Base-by-base conservation (phyloP, 2,888 invertebrate species). In the Coelogynopora nodosa region DNA sequence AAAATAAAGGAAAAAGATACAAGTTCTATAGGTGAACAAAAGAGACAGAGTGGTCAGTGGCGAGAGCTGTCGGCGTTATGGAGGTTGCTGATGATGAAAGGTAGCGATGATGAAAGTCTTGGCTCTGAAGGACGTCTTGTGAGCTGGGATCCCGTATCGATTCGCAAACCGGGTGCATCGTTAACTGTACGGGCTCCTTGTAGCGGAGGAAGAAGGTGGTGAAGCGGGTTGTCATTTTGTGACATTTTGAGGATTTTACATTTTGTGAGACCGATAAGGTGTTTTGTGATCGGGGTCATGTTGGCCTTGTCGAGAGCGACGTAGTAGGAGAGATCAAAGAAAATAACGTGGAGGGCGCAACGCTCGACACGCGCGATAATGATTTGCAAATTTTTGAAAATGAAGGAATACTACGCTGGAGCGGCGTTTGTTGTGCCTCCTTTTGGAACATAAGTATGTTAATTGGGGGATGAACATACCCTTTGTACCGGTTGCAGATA, bases 371-470 rank as follows among this genome's bases (percentile, higher is more conserved):
- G 74, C 23, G 5, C 74, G 74, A 74, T 74, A 26, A 74, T 74
- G 5, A 74, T 74, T 26, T 74, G 74, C 27, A 13, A 23, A 2
- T 74, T 26, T 74, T 13, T 74, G 23, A 23, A 74, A 23, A 74
- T 74, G 23, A 74, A 13, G 27, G 74, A 74, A 74, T 74, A 74
- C 23, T 26, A 74, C 23, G 74, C 74, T 74, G 74, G 74, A 74
- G 74, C 5, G 74, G 82, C 82, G 5, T 82, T 82, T 30, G 82
- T 30, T 13, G 82, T 82, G 31, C 82, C 82, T 31, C 30, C 82
- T 49, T 49, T 49, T 10, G 49, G 49, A 49, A 49, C 49, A 49
- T 49, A 49, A 49, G 49, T 18, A 49, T 49, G 49, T 49, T 49
- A 18, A 49, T 49, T 49, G 49, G 49, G 5, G 49, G 18, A 49